These are phyloP conservation scores for Basileuterus tristriatus DNA, from an alignment of 2,797 vertebrate genomes.

Conservation along the genomic window DNA sequence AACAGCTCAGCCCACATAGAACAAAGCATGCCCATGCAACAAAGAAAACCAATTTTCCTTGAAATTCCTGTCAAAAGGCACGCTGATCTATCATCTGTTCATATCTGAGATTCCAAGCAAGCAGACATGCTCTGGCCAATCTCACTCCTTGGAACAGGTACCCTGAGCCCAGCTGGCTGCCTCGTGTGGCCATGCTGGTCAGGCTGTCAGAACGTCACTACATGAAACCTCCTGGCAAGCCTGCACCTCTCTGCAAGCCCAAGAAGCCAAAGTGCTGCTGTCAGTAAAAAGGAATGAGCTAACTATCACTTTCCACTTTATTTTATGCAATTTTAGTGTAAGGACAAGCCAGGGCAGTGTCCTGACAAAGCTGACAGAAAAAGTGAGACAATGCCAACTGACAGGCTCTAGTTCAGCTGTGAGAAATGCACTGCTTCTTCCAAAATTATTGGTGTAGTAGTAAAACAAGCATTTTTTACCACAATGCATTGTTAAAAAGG, in stretches of 20 bases:
- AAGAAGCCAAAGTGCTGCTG: neutral
- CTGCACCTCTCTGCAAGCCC: neutral
- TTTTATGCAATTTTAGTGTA: neutral
- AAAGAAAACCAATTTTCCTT: slow-evolving; percentile 9
- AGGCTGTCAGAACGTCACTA: neutral
- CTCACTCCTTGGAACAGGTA: neutral
- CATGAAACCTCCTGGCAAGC: neutral
- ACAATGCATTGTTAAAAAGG: neutral
- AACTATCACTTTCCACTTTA: neutral
- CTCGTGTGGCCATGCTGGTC: neutral
- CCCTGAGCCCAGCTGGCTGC: slow-evolving; percentile 9
- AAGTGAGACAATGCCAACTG: neutral
- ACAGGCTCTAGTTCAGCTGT: neutral
- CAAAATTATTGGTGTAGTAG: neutral
- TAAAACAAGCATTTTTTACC: neutral
- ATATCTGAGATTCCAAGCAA: neutral
- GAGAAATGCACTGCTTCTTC: neutral
- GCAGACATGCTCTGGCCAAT: neutral
- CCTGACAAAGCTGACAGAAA: neutral
- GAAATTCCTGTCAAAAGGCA: slow-evolving; percentile 23
- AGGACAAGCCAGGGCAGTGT: neutral
- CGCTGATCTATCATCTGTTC: slow-evolving; percentile 27
- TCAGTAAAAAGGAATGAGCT: slow-evolving; percentile 25
- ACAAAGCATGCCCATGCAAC: neutral
- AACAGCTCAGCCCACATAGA: neutral